Base-by-base conservation (phyloP, 2,888 invertebrate species). In the Ennomos quercinarius region DNA sequence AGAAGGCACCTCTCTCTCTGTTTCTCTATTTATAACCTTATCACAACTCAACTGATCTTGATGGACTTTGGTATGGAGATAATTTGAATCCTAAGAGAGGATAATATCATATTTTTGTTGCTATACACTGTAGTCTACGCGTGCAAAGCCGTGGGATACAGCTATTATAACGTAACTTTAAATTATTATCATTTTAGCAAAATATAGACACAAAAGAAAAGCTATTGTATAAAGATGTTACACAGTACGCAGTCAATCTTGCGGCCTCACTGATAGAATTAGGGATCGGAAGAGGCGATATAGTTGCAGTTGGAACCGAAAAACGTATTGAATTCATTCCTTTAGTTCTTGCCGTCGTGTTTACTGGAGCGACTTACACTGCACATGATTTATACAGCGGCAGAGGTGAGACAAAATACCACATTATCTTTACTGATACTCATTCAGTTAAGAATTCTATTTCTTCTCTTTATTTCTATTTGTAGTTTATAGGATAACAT, bases 301-400 rank as follows among this genome's bases (percentile, higher is more conserved):
- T 87, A 17, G 86, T 95, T 59, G 94, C 93, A 13, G 79, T 95
- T 55, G 94, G 93, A 52, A 92, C 93, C 51, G 95, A 95, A 78
- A 95, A 94, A 81, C 89, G 93, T 68, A 77, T 93, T 54, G 93
- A 93, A 71, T 94, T 93, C 73, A 75, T 91, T 48, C 81, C 93
- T 45, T 87, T 93, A 10, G 79, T 93, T 17, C 83, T 94, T 47
- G 94, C 93, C 10, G 87, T 93, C 27, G 84, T 94, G 67, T 93
- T 86, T 62, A 76, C 84, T 8, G 87, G 88, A 27, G 87, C 87
- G 50, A 77, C 80, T 17, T 86, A 81, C 67, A 85, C 84, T 35
- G 78, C 83, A 51, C 78, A 79, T 70, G 80, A 84, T 70, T 69
- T 83, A 65, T 62, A 77, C 44, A 75, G 76, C 66, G 85, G 84